These are phyloP conservation scores for Apotomis betuletana DNA, from an alignment of 2,888 invertebrate species.

Conservation along the genomic window DNA sequence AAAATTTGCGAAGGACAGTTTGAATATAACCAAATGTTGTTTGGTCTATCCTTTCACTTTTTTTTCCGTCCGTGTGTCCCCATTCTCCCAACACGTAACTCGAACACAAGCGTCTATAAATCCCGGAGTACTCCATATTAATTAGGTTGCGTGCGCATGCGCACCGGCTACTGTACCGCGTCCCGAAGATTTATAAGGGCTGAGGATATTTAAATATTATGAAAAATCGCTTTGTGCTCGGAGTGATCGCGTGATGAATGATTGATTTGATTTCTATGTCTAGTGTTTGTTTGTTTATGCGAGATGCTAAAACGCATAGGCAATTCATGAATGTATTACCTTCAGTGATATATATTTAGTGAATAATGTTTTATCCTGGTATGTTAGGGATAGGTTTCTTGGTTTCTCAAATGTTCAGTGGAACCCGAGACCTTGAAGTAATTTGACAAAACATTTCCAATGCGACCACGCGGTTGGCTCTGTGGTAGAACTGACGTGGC, in stretches of 20 bases:
- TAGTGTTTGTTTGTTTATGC: conserved; percentile 12
- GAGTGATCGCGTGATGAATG: conserved; percentile 39
- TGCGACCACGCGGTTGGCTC: no score
- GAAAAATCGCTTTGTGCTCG: conserved; percentile 32
- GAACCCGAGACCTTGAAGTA: no score
- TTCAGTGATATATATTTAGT: no score
- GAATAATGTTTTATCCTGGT: no score
- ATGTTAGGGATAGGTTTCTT: no score
- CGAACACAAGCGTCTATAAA: conserved; percentile 63
- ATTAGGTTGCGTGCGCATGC: conserved; percentile 76
- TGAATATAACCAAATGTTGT: no score
- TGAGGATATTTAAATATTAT: conserved; percentile 41
- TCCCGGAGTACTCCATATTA: conserved; percentile 76
- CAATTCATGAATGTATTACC: no score
- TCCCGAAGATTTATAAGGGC: conserved; percentile 44
- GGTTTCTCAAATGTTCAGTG: no score
- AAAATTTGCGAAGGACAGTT: no score
- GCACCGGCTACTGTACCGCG: conserved; percentile 68
- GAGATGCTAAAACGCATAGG: background rate
- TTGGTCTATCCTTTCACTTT: no score
- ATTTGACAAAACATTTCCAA: no score
- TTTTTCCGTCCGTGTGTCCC: conserved; percentile 44
- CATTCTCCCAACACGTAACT: conserved; percentile 51
- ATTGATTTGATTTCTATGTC: conserved; percentile 32
- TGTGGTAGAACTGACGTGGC: no score